Evolutionary conservation across 2,113 vertebrate species (phyloP).

Genomic region (Halichoerus grypus): DNA sequence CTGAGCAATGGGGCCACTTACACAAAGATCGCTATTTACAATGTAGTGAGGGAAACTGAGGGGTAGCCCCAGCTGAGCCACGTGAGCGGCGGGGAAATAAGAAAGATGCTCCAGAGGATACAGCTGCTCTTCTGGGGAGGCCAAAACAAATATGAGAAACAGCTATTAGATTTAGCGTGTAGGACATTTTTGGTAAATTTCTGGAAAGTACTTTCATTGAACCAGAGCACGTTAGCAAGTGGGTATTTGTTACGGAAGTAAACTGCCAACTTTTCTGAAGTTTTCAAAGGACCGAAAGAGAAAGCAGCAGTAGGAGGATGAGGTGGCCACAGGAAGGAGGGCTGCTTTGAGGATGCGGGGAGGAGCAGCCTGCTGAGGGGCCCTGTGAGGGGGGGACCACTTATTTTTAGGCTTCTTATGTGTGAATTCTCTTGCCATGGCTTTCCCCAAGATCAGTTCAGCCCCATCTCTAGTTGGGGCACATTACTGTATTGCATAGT

Average conservation of each 20-base stretch:
- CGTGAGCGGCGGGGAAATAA: neutral
- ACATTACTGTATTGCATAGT: neutral
- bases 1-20: no score
- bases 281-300: neutral
- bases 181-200: neutral
- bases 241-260: neutral
- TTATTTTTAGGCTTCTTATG: neutral
- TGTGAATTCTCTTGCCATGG: neutral
- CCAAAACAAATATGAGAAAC: neutral
- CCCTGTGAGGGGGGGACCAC: rapidly evolving
- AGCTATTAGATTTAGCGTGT: neutral
- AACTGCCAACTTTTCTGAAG: neutral
- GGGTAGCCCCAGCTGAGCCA: neutral
- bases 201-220: neutral
- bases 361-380: rapidly evolving
- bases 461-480: neutral
- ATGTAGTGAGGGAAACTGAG: neutral
- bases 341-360: rapidly evolving
- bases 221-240: neutral
- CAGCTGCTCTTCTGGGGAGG: neutral
- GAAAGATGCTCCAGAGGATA: neutral
- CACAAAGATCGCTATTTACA: neutral
- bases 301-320: neutral
- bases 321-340: no score
- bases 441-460: neutral